Conservation (phyloP, 2,113 vertebrate species). For the Phyllostomus discolor region DNA sequence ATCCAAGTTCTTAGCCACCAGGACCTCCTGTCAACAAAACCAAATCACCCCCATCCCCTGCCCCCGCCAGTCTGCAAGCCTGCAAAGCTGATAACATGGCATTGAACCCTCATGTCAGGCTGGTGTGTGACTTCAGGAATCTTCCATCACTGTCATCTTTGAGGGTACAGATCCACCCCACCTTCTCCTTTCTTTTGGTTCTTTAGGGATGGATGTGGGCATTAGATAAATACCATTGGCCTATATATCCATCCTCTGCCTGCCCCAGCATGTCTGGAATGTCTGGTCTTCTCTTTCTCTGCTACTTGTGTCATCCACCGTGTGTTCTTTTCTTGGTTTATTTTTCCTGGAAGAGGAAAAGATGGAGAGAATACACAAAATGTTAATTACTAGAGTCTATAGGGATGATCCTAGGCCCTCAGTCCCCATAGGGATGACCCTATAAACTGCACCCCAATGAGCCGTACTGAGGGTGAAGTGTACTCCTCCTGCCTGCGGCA, state of each 20-base stretch:
- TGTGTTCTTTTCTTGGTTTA: neutral
- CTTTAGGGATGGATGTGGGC: neutral
- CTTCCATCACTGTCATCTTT: neutral
- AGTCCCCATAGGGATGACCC: neutral
- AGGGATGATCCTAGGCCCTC: neutral
- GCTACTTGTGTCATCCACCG: neutral
- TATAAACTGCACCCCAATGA: neutral
- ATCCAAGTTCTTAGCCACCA: neutral
- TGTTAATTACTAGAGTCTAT: neutral
- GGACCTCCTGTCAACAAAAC: neutral
- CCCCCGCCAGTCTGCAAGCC: neutral
- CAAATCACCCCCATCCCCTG: too few relatives aligned
- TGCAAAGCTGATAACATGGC: neutral
- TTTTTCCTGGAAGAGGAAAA: neutral
- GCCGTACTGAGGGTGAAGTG: neutral
- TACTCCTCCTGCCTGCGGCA: neutral
- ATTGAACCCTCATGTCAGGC: neutral
- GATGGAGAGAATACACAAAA: neutral
- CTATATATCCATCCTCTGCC: fast-evolving
- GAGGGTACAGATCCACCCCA: neutral
- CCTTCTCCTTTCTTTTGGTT: neutral
- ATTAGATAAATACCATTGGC: fast-evolving
- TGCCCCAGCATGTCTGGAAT: neutral
- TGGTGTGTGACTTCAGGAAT: neutral
- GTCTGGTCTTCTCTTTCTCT: neutral